These are phyloP conservation scores for Drymodes brunneopygia DNA, from an alignment of 2,113 vertebrate species.

Conservation along the genomic window DNA sequence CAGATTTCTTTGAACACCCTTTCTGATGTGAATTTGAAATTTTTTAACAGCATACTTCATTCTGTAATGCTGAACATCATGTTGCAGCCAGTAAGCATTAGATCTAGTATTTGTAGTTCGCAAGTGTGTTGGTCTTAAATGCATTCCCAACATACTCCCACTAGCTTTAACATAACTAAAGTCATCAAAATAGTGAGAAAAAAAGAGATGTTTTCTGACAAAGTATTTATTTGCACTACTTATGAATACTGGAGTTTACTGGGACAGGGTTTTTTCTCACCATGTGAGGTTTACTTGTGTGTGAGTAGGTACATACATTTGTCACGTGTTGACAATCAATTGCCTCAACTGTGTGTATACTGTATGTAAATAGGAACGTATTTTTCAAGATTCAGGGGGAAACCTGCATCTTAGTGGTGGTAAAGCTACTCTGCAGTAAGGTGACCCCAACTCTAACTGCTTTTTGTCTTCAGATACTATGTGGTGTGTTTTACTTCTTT, in stretches of 20 bases:
- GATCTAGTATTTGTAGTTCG: constrained; percentile 21
- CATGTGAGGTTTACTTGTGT: constrained; percentile 60
- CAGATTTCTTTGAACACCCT: constrained; percentile 9
- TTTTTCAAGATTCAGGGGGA: constrained; percentile 45
- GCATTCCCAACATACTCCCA: constrained; percentile 29
- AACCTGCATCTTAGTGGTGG: constrained; percentile 42
- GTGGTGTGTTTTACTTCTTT: constrained; percentile 36
- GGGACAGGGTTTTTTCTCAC: constrained; percentile 52
- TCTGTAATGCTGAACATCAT: constrained; percentile 8
- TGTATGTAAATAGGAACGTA: constrained; percentile 63
- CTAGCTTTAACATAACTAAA: constrained; percentile 47
- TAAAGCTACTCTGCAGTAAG: constrained; percentile 37
- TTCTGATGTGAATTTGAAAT: constrained; percentile 16
- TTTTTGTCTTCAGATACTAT: constrained; percentile 44
- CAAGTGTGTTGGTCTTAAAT: constrained; percentile 40
- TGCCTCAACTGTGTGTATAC: constrained; percentile 68
- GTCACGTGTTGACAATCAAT: constrained; percentile 65
- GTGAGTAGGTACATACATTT: constrained; percentile 62
- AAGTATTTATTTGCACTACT: constrained; percentile 68
- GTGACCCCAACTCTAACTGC: constrained; percentile 1
- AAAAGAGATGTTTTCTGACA: constrained; percentile 2
- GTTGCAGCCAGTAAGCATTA: constrained; percentile 51
- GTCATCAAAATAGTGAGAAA: constrained; percentile 48
- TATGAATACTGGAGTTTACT: constrained; percentile 66
- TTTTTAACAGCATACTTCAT: neutral